phyloP scores from a whole-genome alignment of 2,888 invertebrate species.

The Anticlea derivata region DNA sequence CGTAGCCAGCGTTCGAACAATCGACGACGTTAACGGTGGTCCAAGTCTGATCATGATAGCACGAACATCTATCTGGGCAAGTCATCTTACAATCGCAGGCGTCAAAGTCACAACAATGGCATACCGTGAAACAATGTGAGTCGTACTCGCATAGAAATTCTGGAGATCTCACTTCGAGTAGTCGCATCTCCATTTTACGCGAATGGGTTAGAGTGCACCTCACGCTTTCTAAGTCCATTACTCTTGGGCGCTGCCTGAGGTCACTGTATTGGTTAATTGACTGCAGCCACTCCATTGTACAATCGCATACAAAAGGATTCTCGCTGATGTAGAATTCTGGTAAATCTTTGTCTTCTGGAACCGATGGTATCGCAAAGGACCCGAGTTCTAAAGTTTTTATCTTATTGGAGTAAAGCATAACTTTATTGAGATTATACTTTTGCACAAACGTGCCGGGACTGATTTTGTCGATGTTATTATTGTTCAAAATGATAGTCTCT shows the following conservation, averaged over 20 bases:
- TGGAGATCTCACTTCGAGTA: conserved; percentile 87
- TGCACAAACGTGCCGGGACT: conserved; percentile 88
- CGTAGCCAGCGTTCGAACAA: conserved; percentile 90
- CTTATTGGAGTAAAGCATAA: conserved; percentile 90
- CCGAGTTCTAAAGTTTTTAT: conserved; percentile 88
- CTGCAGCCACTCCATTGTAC: conserved; percentile 94
- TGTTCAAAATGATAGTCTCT: conserved; percentile 88
- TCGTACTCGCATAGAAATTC: conserved; percentile 93
- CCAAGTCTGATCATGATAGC: conserved; percentile 94
- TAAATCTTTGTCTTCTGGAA: conserved; percentile 86
- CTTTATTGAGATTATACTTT: conserved; percentile 89
- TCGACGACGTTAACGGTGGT: conserved; percentile 91
- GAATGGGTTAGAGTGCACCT: conserved; percentile 90
- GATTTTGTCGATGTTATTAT: conserved; percentile 88
- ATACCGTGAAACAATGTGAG: conserved; percentile 92
- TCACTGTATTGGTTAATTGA: conserved; percentile 90
- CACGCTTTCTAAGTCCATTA: conserved; percentile 91
- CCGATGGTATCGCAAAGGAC: conserved; percentile 87
- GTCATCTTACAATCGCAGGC: conserved; percentile 96
- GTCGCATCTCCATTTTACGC: conserved; percentile 84
- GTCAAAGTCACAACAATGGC: conserved; percentile 95
- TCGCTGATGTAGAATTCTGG: conserved; percentile 92
- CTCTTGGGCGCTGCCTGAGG: conserved; percentile 89
- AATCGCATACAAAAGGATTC: conserved; percentile 93
- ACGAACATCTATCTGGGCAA: conserved; percentile 93